Evolutionary conservation across 2,113 vertebrate species (phyloP).

Genomic region (Tragulus kanchil): DNA sequence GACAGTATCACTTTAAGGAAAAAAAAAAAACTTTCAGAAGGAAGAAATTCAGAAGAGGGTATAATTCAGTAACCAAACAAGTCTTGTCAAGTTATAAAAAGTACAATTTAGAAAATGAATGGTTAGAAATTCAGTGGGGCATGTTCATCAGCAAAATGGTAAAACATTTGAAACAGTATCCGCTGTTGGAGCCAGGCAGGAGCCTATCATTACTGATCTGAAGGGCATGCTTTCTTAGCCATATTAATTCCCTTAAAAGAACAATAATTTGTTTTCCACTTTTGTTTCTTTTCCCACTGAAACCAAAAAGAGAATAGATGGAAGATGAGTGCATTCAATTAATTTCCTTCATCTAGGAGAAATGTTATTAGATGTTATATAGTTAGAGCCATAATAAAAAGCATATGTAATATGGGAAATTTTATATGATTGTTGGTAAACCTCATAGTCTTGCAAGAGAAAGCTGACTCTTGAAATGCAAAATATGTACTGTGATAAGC

Average conservation of each 20-base stretch:
- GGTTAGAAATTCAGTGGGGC: constrained; percentile 64
- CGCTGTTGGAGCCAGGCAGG: neutral
- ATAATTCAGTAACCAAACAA: constrained; percentile 64
- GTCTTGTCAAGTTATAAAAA: constrained; percentile 76
- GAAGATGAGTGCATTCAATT: neutral
- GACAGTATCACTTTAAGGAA: constrained; percentile 37
- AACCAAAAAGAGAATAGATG: neutral
- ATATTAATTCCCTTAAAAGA: constrained; percentile 52
- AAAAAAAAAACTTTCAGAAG: neutral
- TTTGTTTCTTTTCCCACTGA: constrained; percentile 9
- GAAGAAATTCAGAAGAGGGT: constrained; percentile 51
- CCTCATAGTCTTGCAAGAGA: neutral
- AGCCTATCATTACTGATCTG: constrained; percentile 29
- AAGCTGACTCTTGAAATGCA: neutral
- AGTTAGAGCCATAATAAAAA: neutral
- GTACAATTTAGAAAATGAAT: constrained; percentile 70
- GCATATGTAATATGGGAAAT: neutral
- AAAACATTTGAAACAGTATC: constrained; percentile 42
- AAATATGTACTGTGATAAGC: neutral
- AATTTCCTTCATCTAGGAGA: constrained; percentile 40
- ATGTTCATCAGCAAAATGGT: constrained; percentile 62
- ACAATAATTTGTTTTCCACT: constrained; percentile 18
- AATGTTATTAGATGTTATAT: constrained; percentile 5
- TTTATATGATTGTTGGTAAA: neutral
- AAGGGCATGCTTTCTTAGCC: neutral